These are phyloP conservation scores for Myoxocephalus aenaeus DNA, from an alignment of 2,797 vertebrate species.

Conservation along the genomic window DNA sequence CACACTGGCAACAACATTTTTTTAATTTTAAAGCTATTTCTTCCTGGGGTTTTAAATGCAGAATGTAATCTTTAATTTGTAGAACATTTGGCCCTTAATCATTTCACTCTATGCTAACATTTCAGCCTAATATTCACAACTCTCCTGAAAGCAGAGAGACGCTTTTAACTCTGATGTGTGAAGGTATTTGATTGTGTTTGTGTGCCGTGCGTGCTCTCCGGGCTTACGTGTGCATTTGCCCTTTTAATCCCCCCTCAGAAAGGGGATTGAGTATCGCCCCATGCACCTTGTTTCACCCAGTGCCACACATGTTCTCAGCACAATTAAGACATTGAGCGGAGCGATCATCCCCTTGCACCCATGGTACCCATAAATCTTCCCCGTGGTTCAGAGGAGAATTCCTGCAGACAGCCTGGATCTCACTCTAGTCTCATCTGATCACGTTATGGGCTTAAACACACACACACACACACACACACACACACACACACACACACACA, in stretches of 20 bases:
- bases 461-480: not conserved
- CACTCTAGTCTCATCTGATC: conserved; percentile 30
- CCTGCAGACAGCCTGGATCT: conserved; percentile 31
- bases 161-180: not conserved
- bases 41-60: not conserved
- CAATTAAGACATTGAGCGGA: conserved; percentile 71
- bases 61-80: not conserved
- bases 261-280: conserved; percentile 22
- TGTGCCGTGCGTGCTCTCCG: not conserved
- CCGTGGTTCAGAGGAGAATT: conserved; percentile 39
- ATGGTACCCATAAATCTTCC: conserved; percentile 47
- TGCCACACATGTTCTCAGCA: conserved; percentile 57
- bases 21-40: not conserved
- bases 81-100: not conserved
- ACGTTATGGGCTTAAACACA: conserved; percentile 3
- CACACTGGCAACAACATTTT: not conserved
- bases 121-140: not conserved
- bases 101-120: not conserved
- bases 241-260: conserved; percentile 48
- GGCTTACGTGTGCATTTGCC: conserved; percentile 10
- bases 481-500: not conserved
- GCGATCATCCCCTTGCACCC: conserved; percentile 16
- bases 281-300: conserved; percentile 11
- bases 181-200: conserved; percentile 7
- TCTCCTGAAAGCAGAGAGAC: not conserved